Evolutionary conservation across 2,797 vertebrate species (phyloP), one percentile per base, ranked within the genome.

Genomic region (Sparidentex hasta): DNA sequence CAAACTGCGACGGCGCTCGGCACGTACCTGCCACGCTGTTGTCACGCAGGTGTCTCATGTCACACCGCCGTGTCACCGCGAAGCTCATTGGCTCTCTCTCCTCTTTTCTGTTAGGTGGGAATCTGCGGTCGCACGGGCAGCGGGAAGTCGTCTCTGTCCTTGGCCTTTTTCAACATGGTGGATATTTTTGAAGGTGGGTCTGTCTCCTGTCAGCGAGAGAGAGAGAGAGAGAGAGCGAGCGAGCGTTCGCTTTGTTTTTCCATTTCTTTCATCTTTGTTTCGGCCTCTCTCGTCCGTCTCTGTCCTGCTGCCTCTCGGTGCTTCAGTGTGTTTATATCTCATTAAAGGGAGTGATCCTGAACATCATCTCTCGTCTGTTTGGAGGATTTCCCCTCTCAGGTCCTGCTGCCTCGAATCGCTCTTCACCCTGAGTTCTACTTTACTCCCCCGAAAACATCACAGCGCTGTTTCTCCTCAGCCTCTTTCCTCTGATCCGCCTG

Each of bases 121-220:
- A 99, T 99, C 92, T 99, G 98, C 12, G 98, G 98, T 1, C 97
- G 98, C 33, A 99, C 98, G 0, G 98, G 98, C 87, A 99, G 98
- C 0, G 98, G 98, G 64, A 99, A 99, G 87, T 99, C 98, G 0
- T 99, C 98, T 0, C 89, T 99, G 61, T 99, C 98, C 0, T 88
- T 99, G 94, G 98, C 98, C 0, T 98, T 99, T 88, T 99, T 99
- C 97, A 97, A 98, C 88, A 99, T 99, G 98, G 98, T 99, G 82
- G 98, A 99, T 58, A 97, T 99, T 76, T 99, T 97, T 86, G 98
- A 99, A 88, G 98, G 98, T 99, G 82, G 91, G 96, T 95, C 80
- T 56, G 71, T 41, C 18, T 71, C 29, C 27, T 51, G 59, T 79
- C 50, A 20, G 21, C 38, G 25, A 29, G 29, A 3, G 25, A 23